phyloP scores from a whole-genome alignment of 2,113 vertebrate species.

The Coryphaenoides rupestris region DNA sequence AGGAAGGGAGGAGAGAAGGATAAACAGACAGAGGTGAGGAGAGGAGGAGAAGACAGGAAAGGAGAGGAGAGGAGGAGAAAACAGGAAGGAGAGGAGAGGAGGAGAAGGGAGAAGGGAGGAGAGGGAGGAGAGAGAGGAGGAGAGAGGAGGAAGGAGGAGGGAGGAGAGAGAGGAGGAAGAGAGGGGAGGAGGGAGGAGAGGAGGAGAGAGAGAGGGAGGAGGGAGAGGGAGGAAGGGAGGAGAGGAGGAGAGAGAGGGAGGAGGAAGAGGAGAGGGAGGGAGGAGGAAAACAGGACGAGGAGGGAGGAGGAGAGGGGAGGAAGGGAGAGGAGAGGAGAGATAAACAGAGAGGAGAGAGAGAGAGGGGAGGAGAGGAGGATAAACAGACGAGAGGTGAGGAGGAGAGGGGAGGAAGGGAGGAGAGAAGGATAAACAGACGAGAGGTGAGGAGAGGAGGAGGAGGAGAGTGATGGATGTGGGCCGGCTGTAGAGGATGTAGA shows the following conservation, averaged over 20 bases:
- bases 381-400: conserved; percentile 1
- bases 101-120: too few species aligned
- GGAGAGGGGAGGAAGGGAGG: conserved; percentile 25
- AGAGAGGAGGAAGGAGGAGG: too few species aligned
- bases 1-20: conserved; percentile 34
- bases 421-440: conserved; percentile 3
- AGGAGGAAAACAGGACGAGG: neutral
- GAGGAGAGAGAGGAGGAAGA: conserved; percentile 22
- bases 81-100: too few species aligned
- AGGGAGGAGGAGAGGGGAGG: conserved; percentile 26
- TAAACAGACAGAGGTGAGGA: too few species aligned
- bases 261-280: neutral
- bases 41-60: too few species aligned
- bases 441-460: conserved; percentile 4
- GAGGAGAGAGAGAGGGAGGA: conserved; percentile 4
- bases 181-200: neutral
- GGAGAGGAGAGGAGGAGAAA: too few species aligned
- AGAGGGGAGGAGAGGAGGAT: neutral
- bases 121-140: too few species aligned
- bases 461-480: conserved; percentile 37
- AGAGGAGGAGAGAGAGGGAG: conserved; percentile 28
- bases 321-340: neutral
- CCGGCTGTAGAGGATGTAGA: conserved; percentile 32
- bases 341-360: neutral
- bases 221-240: conserved; percentile 7